These are phyloP conservation scores for Neolamprologus ventralis DNA, from an alignment of 2,113 vertebrate species.

Conservation along the genomic window DNA sequence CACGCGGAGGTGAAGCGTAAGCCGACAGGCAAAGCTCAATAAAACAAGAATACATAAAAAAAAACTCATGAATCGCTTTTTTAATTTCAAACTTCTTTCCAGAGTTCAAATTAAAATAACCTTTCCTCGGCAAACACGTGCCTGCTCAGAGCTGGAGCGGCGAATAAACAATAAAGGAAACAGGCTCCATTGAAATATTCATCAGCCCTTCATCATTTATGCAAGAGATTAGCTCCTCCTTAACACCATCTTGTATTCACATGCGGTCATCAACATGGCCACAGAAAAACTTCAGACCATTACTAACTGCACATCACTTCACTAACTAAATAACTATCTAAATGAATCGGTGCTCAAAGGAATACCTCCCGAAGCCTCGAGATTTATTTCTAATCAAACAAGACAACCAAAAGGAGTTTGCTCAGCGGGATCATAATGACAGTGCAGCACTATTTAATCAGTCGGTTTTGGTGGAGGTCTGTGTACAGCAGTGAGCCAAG, in stretches of 20 bases:
- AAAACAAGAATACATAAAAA: constrained; percentile 28
- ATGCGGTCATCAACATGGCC: constrained; percentile 56
- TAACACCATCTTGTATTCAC: constrained; percentile 67
- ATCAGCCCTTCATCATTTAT: constrained; percentile 77
- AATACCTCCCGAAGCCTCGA: constrained; percentile 61
- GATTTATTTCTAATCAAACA: constrained; percentile 76
- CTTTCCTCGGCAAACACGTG: constrained; percentile 67
- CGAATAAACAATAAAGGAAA: constrained; percentile 56
- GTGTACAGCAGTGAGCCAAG: constrained; percentile 49
- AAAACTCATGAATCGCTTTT: constrained; percentile 62
- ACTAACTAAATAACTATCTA: constrained; percentile 49
- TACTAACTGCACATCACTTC: constrained; percentile 8
- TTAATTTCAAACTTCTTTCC: constrained; percentile 58
- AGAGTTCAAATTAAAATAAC: constrained; percentile 75
- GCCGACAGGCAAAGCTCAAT: neutral
- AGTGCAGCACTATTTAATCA: constrained; percentile 63
- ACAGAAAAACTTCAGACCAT: neutral
- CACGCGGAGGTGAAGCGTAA: neutral
- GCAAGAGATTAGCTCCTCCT: constrained; percentile 73
- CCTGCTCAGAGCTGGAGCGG: constrained; percentile 55
- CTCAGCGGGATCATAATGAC: constrained; percentile 48
- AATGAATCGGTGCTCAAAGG: constrained; percentile 13
- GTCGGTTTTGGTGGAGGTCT: constrained; percentile 55
- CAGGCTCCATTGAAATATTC: constrained; percentile 75
- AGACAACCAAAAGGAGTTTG: constrained; percentile 60